Percentiles rank a stretch among this genome's conserved stretches.
These are phyloP conservation scores for Blastobasis lacticolella DNA, from an alignment of 2,888 invertebrate genomes.

Conservation along the genomic window DNA sequence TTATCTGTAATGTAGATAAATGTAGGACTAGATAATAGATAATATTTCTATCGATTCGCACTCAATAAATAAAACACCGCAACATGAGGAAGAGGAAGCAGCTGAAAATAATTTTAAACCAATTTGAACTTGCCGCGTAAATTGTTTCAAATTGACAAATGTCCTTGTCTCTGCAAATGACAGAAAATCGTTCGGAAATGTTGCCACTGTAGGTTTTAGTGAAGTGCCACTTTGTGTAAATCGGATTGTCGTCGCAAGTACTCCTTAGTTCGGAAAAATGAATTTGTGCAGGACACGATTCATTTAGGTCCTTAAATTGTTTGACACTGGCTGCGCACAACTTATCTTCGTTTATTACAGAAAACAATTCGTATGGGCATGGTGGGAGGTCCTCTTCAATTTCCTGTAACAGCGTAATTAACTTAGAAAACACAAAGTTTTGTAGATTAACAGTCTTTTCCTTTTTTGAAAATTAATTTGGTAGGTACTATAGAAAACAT, in stretches of 20 bases:
- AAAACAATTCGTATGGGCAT: conserved; percentile 45
- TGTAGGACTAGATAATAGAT: no score
- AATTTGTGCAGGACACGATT: conserved; percentile 24
- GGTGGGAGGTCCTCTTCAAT: conserved; percentile 38
- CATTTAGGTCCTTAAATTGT: conserved; percentile 15
- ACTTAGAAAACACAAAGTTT: no score
- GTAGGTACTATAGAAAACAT: no score
- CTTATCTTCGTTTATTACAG: conserved; percentile 20
- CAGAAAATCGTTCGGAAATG: conserved; percentile 18
- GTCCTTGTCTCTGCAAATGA: conserved; percentile 36
- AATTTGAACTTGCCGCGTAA: conserved; percentile 30
- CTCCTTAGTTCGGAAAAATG: conserved; percentile 25
- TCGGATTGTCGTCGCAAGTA: conserved; percentile 40
- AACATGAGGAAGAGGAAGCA: no score
- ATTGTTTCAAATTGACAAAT: conserved; percentile 38
- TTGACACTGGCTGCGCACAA: conserved; percentile 31
- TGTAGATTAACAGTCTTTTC: no score
- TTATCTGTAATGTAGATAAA: conserved; percentile 30
- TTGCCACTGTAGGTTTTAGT: conserved; percentile 19
- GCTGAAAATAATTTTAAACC: no score
- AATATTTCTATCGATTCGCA: no score
- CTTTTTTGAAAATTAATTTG: no score
- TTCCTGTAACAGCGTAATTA: conserved; percentile 22
- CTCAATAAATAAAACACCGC: no score
- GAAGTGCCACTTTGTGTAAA: conserved; percentile 36